phyloP scores from a whole-genome alignment of 2,888 invertebrate species.

The Cyrtodaria siliqua region DNA sequence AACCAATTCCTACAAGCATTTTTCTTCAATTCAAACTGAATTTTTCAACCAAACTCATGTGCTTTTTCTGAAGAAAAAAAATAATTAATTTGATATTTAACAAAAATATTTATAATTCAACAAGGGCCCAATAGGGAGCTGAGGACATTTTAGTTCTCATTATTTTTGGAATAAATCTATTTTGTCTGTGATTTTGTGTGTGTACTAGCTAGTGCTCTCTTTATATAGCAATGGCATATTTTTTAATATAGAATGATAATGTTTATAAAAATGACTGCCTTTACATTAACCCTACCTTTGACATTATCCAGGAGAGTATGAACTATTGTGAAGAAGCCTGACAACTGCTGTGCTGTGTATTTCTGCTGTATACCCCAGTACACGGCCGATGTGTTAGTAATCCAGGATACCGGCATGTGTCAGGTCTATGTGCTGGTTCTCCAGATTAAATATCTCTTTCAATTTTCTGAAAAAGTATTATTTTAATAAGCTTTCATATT shows the following conservation, averaged over 20 bases:
- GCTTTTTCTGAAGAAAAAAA: constrained; percentile 77
- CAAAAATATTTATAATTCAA: too few species aligned
- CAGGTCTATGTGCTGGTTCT: constrained; percentile 72
- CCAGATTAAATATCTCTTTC: constrained; percentile 71
- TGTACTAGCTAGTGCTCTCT: too few species aligned
- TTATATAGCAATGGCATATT: too few species aligned
- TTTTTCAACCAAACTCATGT: constrained; percentile 80
- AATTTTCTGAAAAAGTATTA: constrained; percentile 78
- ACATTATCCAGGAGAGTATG: constrained; percentile 81
- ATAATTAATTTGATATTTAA: too few species aligned
- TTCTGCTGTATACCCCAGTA: constrained; percentile 83
- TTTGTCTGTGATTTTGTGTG: too few species aligned
- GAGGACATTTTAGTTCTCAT: too few species aligned
- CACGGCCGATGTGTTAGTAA: constrained; percentile 79
- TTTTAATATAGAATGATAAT: too few species aligned
- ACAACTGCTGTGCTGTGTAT: constrained; percentile 77
- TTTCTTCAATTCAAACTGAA: constrained; percentile 77
- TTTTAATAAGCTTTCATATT: too few species aligned
- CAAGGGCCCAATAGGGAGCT: too few species aligned
- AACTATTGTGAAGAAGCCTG: constrained; percentile 80
- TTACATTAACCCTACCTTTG: too few species aligned
- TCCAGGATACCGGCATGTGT: constrained; percentile 80
- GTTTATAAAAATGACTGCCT: too few species aligned
- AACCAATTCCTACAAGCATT: constrained; percentile 79
- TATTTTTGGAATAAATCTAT: too few species aligned